Evolutionary conservation across 1,140 invertebrate genomes (phyloP).

Genomic region (Heliconius himera): DNA sequence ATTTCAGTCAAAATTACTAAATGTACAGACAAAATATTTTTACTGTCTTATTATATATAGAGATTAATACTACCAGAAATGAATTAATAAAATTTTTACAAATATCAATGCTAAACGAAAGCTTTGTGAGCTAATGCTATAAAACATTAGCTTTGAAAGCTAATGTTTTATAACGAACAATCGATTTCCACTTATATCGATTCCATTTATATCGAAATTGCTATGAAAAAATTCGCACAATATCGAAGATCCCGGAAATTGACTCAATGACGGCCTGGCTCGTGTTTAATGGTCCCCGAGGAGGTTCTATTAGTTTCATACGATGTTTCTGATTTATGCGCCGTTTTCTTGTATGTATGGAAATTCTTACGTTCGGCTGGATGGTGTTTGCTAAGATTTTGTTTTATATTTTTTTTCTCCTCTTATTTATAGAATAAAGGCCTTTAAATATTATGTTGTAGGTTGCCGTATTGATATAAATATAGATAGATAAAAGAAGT

Average conservation of each 20-base stretch:
- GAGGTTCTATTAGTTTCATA: conserved; percentile 61
- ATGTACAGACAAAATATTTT: no score
- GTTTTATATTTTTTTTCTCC: conserved; percentile 1
- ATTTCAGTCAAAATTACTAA: no score
- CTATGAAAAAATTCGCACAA: conserved; percentile 31
- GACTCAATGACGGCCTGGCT: conserved; percentile 52
- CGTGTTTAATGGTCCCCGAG: conserved; percentile 53
- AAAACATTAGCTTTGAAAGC: no score
- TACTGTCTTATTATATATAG: no score
- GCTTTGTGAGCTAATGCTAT: not conserved
- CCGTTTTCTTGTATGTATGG: conserved; percentile 45
- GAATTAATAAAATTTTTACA: no score
- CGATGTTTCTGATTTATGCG: conserved; percentile 55
- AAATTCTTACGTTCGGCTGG: conserved; percentile 33
- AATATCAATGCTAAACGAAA: not conserved
- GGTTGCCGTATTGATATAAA: not conserved
- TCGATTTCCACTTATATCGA: conserved; percentile 7
- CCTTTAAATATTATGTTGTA: not conserved
- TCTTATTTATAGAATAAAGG: not conserved
- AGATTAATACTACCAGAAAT: no score
- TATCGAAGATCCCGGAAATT: conserved; percentile 55
- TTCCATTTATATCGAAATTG: conserved; percentile 5
- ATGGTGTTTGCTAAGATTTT: conserved; percentile 20
- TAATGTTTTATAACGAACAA: not conserved
- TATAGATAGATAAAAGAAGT: no score